Percentiles rank a stretch among this genome's conserved stretches.
Conservation (phyloP, 2,797 vertebrate genomes). For the Zenarchopterus dispar region DNA sequence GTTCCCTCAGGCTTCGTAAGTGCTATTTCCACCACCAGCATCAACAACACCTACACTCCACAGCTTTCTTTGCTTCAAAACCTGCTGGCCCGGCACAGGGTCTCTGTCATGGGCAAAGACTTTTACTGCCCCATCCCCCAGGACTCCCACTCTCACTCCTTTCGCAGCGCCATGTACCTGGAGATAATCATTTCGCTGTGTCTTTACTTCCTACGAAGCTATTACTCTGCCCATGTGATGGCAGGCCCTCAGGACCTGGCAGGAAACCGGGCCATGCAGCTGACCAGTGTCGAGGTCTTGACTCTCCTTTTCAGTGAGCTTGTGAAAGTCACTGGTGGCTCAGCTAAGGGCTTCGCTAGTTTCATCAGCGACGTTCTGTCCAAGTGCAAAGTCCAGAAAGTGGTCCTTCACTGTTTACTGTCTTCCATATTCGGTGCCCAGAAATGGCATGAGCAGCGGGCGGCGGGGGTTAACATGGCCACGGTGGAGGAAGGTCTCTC, state of each 20-base stretch:
- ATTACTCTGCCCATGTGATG: conserved; percentile 93
- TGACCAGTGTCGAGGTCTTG: conserved; percentile 96
- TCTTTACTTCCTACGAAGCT: conserved; percentile 94
- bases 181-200: conserved; percentile 98
- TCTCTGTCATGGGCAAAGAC: conserved; percentile 98
- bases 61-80: conserved; percentile 97
- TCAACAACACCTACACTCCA: conserved; percentile 96
- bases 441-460: conserved; percentile 94
- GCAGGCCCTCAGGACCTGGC: conserved; percentile 91
- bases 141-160: conserved; percentile 94
- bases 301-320: conserved; percentile 94
- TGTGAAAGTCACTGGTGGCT: conserved; percentile 92
- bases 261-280: conserved; percentile 97
- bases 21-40: conserved; percentile 96
- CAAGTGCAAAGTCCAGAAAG: conserved; percentile 98
- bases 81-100: conserved; percentile 92
- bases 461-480: conserved; percentile 85
- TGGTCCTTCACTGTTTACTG: conserved; percentile 94
- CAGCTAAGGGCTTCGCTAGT: conserved; percentile 96
- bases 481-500: conserved; percentile 94
- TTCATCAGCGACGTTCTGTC: conserved; percentile 97
- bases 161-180: conserved; percentile 98
- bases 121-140: conserved; percentile 97
- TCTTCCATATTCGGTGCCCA: conserved; percentile 97
- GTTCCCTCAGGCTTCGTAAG: conserved; percentile 93